These are phyloP conservation scores for Acipenser oxyrinchus DNA, from an alignment of 2,797 vertebrate genomes.

Conservation along the genomic window DNA sequence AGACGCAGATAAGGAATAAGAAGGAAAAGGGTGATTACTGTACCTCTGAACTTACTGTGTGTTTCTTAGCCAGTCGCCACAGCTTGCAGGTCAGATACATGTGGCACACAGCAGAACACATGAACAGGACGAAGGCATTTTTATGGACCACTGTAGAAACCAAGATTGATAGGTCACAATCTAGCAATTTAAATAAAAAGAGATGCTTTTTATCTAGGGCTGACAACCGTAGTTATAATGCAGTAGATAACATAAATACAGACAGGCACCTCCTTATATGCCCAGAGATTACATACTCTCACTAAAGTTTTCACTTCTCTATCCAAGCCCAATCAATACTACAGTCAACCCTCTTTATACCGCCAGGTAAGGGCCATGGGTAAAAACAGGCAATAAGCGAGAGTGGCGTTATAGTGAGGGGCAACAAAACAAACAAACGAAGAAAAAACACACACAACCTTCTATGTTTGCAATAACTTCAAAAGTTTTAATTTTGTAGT, in stretches of 20 bases:
- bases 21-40: conserved; percentile 23
- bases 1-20: background rate
- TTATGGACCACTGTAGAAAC: conserved; percentile 70
- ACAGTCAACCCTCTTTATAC: too few species aligned
- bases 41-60: conserved; percentile 75
- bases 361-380: too few species aligned
- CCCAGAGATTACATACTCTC: too few species aligned
- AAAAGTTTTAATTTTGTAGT: too few species aligned
- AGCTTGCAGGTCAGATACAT: conserved; percentile 80
- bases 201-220: background rate
- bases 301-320: too few species aligned
- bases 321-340: too few species aligned
- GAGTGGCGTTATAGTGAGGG: too few species aligned
- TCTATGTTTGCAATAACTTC: too few species aligned
- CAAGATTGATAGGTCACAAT: conserved; percentile 23
- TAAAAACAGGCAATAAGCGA: too few species aligned
- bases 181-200: background rate
- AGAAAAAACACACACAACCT: too few species aligned
- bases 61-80: conserved; percentile 72
- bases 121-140: conserved; percentile 75
- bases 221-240: too few species aligned
- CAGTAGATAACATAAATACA: background rate
- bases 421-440: too few species aligned
- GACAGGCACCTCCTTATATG: background rate
- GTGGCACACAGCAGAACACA: conserved; percentile 69